Evolutionary conservation across 1,140 invertebrate genomes (phyloP).

Genomic region (Drosophila fuyamai): DNA sequence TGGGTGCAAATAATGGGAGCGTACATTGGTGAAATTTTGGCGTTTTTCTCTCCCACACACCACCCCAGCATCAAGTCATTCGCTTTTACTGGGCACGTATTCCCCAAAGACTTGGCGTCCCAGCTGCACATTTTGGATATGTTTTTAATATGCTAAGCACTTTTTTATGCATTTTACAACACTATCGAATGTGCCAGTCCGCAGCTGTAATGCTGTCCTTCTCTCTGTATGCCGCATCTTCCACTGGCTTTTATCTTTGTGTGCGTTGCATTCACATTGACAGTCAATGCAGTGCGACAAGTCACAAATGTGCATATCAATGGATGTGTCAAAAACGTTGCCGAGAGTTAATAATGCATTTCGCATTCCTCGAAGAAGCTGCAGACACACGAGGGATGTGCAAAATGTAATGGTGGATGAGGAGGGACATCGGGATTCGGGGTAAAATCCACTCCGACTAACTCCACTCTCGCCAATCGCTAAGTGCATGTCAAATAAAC

Average conservation of each 20-base stretch:
- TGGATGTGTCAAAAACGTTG: conserved; percentile 66
- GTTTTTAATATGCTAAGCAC: conserved; percentile 75
- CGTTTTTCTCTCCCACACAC: conserved; percentile 1
- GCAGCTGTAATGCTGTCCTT: conserved; percentile 28
- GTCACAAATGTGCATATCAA: conserved; percentile 72
- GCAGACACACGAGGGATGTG: conserved; percentile 14
- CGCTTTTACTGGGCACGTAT: conserved; percentile 51
- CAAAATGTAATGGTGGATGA: neutral
- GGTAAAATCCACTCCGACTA: conserved; percentile 42
- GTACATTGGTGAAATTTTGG: neutral
- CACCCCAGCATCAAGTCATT: conserved; percentile 7
- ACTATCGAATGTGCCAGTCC: conserved; percentile 51
- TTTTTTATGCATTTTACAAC: conserved; percentile 70
- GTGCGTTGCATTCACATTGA: conserved; percentile 40
- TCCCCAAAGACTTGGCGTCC: conserved; percentile 44
- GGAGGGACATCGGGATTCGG: neutral
- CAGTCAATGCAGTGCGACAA: conserved; percentile 61
- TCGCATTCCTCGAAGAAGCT: conserved; percentile 24
- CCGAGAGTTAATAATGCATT: conserved; percentile 67
- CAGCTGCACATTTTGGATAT: conserved; percentile 54
- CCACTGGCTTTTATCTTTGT: conserved; percentile 6
- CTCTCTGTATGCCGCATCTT: neutral
- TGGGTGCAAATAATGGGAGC: neutral
- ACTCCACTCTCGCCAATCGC: conserved; percentile 45
- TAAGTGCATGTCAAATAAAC: conserved; percentile 53